Conservation (phyloP, 2,797 vertebrate genomes). For the Enteromius viviparus region DNA sequence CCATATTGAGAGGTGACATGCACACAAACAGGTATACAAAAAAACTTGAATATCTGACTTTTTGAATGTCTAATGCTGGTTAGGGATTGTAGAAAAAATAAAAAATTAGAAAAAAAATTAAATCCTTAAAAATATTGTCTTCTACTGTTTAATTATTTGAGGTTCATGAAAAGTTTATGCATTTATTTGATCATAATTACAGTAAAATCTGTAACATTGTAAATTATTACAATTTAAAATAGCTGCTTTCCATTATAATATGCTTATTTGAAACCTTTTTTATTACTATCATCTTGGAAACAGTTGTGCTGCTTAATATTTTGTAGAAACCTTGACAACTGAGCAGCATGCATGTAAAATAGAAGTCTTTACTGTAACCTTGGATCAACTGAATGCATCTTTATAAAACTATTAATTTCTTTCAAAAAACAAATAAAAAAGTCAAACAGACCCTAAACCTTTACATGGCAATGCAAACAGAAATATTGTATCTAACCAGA, state of each 20-base stretch:
- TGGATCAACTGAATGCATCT: neutral
- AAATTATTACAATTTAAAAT: neutral
- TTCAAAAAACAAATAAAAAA: too few relatives aligned
- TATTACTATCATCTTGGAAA: neutral
- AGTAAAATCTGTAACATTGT: neutral
- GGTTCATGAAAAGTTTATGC: neutral
- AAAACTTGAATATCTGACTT: neutral
- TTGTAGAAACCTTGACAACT: neutral
- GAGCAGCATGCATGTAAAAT: neutral
- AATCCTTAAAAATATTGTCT: neutral
- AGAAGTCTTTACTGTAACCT: neutral
- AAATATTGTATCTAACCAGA: neutral
- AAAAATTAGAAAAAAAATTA: neutral
- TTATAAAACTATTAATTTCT: neutral
- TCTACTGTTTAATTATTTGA: neutral
- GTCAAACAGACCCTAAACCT: neutral
- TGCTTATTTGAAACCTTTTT: neutral
- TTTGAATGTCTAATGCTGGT: neutral
- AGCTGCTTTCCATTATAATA: neutral
- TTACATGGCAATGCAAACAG: neutral
- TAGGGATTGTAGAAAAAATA: neutral
- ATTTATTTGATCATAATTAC: neutral
- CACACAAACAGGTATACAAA: slow-evolving; percentile 14
- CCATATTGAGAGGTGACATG: neutral
- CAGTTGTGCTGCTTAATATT: neutral